Percentiles rank a stretch among this genome's conserved stretches.
These are phyloP conservation scores for Eupeodes latifasciatus DNA, from an alignment of 2,888 invertebrate genomes.

Conservation along the genomic window DNA sequence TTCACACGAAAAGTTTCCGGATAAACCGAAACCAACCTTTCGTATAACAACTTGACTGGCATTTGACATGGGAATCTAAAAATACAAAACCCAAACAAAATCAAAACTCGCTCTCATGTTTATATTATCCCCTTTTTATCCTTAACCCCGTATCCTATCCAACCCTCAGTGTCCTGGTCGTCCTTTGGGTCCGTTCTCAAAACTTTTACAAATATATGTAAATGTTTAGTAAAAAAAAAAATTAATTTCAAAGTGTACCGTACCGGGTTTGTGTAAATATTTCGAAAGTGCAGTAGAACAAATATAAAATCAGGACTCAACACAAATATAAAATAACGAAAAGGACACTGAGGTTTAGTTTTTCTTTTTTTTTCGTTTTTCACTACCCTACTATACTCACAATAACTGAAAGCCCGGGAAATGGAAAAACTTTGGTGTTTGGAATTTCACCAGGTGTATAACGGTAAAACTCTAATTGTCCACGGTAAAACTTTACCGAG, in stretches of 20 bases:
- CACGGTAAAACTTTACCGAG: conserved; percentile 95
- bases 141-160: background rate
- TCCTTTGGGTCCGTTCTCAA: conserved; percentile 30
- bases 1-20: conserved; percentile 92
- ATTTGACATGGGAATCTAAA: conserved; percentile 89
- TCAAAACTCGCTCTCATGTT: conserved; percentile 32
- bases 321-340: conserved; percentile 45
- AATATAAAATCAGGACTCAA: conserved; percentile 9
- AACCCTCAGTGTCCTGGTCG: conserved; percentile 7
- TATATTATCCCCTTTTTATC: background rate
- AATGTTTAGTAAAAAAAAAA: conserved; percentile 30
- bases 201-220: conserved; percentile 33
- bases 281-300: conserved; percentile 9
- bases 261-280: conserved; percentile 33
- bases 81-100: conserved; percentile 57
- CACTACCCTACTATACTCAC: conserved; percentile 87
- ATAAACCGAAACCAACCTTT: conserved; percentile 88
- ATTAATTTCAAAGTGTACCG: conserved; percentile 50
- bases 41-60: conserved; percentile 90
- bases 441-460: conserved; percentile 91
- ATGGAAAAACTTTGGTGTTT: conserved; percentile 89
- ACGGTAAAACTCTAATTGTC: conserved; percentile 92
- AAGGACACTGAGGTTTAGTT: conserved; percentile 27
- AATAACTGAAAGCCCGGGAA: conserved; percentile 91
- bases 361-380: conserved; percentile 11